A percentile compares a stretch with the other conserved stretches of the same genome.
Conservation (phyloP, 2,888 invertebrate species). For the Tetranychus truncatus region DNA sequence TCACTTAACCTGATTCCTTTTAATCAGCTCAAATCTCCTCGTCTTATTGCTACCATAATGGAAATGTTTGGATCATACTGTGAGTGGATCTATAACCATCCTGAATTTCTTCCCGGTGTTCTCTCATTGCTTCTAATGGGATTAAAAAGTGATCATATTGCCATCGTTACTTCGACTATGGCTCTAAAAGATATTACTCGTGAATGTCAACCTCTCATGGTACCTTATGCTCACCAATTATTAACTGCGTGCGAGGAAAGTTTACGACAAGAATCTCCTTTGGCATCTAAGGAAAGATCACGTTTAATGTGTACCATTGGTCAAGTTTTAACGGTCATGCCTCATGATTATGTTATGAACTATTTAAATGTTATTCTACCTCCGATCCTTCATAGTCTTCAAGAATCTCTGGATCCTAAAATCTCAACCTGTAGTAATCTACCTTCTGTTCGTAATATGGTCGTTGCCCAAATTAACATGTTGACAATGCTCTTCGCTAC, state of each 20-base stretch:
- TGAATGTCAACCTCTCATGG: constrained; percentile 55
- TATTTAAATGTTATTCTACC: constrained; percentile 51
- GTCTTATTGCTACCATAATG: constrained; percentile 19
- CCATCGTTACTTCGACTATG: constrained; percentile 57
- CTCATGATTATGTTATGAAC: constrained; percentile 44
- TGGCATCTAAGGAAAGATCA: constrained; percentile 48
- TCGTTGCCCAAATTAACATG: constrained; percentile 42
- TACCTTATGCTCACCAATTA: constrained; percentile 55
- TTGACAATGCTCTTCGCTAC: constrained; percentile 46
- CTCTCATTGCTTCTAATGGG: constrained; percentile 49
- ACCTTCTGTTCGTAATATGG: not conserved
- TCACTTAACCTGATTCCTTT: constrained; percentile 46
- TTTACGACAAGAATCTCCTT: constrained; percentile 30
- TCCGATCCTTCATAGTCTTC: constrained; percentile 32
- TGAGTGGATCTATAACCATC: constrained; percentile 59
- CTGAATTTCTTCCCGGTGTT: constrained; percentile 46
- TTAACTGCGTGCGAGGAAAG: constrained; percentile 44
- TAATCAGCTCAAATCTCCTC: constrained; percentile 32
- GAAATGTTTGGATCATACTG: constrained; percentile 54
- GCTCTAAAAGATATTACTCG: constrained; percentile 69
- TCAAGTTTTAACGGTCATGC: constrained; percentile 48
- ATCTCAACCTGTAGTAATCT: not conserved
- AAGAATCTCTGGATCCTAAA: constrained; percentile 13
- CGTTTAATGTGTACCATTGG: constrained; percentile 59
- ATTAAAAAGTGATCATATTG: constrained; percentile 43